Conservation (phyloP, 2,888 invertebrate species). For the Dasysyrphus tricinctus region DNA sequence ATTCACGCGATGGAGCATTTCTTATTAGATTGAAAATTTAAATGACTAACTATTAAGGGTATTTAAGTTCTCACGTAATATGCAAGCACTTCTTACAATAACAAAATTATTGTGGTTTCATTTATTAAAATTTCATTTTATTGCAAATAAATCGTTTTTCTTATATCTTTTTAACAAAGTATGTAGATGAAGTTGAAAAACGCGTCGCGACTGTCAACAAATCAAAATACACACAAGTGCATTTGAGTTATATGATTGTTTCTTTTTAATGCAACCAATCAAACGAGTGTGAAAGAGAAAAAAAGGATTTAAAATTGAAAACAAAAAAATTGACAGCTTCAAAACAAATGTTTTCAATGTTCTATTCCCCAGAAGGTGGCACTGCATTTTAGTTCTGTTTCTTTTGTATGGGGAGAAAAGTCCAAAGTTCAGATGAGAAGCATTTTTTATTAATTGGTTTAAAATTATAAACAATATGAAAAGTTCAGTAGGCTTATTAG, state of each 20-base stretch:
- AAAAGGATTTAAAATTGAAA: background rate
- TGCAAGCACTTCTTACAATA: background rate
- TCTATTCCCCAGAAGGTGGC: constrained; percentile 23
- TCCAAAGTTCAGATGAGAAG: too few relatives aligned
- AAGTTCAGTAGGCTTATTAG: too few relatives aligned
- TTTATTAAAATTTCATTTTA: background rate
- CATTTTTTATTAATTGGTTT: too few relatives aligned
- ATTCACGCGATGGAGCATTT: constrained; percentile 54
- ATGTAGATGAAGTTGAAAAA: constrained; percentile 47
- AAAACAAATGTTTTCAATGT: background rate
- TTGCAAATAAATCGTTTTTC: background rate
- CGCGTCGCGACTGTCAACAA: constrained; percentile 75
- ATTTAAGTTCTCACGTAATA: background rate
- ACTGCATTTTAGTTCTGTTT: background rate
- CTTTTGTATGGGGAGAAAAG: too few relatives aligned
- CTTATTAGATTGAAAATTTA: constrained; percentile 34
- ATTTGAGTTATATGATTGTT: constrained; percentile 5
- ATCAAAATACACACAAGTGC: constrained; percentile 73
- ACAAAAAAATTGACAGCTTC: constrained; percentile 16
- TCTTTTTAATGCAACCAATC: background rate
- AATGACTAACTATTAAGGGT: constrained; percentile 12
- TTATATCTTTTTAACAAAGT: constrained; percentile 29
- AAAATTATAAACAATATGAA: too few relatives aligned
- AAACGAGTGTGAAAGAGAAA: constrained; percentile 13
- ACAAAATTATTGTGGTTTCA: background rate